phyloP scores from a whole-genome alignment of 2,113 vertebrate species.

The Mastomys natalensis region DNA sequence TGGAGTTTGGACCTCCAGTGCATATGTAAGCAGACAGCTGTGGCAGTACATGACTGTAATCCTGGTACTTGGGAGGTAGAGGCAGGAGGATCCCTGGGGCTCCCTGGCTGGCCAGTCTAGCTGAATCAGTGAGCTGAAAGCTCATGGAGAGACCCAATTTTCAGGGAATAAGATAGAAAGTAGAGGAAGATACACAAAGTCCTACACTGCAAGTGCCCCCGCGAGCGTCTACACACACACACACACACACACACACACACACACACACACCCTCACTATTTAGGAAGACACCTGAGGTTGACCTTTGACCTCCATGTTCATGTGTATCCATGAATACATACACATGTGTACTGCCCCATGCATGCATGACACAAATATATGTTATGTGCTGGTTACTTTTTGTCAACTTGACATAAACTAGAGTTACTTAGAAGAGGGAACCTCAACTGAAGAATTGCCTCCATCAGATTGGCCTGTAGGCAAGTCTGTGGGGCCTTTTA shows the following conservation, averaged over 20 bases:
- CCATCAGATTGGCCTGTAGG: neutral
- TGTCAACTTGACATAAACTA: neutral
- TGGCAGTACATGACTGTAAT: neutral
- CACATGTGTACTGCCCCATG: neutral
- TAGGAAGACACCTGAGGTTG: neutral
- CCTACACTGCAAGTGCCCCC: too few species aligned
- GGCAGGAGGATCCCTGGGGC: neutral
- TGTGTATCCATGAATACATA: neutral
- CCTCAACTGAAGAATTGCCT: neutral
- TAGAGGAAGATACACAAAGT: neutral
- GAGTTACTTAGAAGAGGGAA: neutral
- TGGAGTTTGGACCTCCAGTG: neutral
- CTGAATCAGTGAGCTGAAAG: neutral
- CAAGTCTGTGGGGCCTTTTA: neutral
- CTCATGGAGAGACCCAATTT: neutral
- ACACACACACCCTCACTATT: neutral
- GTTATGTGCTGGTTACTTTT: neutral
- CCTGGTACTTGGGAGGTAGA: neutral
- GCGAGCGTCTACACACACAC: too few species aligned
- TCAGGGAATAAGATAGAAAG: neutral
- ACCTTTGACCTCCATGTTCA: neutral
- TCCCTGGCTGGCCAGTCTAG: neutral
- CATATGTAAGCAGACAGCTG: neutral
- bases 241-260: neutral
- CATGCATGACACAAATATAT: neutral